Conservation (phyloP, 2,888 invertebrate species). For the Caenorhabditis virilis region DNA sequence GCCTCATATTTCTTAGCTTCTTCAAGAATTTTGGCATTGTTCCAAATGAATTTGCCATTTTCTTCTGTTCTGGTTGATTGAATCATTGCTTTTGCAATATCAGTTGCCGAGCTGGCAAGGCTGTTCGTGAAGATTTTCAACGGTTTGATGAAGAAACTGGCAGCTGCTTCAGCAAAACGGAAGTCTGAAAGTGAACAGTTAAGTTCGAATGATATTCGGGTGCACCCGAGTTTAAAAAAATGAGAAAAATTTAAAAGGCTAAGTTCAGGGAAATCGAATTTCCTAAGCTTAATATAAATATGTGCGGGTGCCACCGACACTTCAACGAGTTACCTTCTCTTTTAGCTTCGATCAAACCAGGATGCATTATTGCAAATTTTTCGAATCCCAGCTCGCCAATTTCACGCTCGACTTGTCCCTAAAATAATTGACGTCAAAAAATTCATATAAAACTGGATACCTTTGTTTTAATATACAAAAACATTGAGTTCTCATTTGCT, state of each 20-base stretch:
- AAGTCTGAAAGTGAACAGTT: too few species aligned
- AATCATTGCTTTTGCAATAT: slow-evolving; percentile 48
- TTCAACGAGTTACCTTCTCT: slow-evolving; percentile 26
- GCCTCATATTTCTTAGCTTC: slow-evolving; percentile 33
- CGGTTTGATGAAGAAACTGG: slow-evolving; percentile 30
- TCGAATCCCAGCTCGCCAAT: slow-evolving; percentile 46
- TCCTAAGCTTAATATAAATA: too few species aligned
- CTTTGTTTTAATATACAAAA: slow-evolving; percentile 72
- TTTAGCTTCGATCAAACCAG: slow-evolving; percentile 45
- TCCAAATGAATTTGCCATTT: slow-evolving; percentile 30
- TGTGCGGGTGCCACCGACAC: too few species aligned
- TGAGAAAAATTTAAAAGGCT: too few species aligned
- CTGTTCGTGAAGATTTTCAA: slow-evolving; percentile 31
- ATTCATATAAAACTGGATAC: too few species aligned
- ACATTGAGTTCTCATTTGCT: slow-evolving; percentile 71
- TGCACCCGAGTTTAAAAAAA: too few species aligned
- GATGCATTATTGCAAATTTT: slow-evolving; percentile 43
- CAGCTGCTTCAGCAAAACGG: slow-evolving; percentile 31
- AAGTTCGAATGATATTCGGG: too few species aligned
- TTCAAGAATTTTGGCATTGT: slow-evolving; percentile 36
- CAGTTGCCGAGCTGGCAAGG: slow-evolving; percentile 32
- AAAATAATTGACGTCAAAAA: too few species aligned
- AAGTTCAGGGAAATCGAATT: too few species aligned
- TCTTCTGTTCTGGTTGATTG: slow-evolving; percentile 21
- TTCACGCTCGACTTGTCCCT: slow-evolving; percentile 51